Evolutionary conservation across 2,888 invertebrate genomes (phyloP), one percentile per base, ranked within the genome.

Genomic region (Tromatobia lineatoria): DNA sequence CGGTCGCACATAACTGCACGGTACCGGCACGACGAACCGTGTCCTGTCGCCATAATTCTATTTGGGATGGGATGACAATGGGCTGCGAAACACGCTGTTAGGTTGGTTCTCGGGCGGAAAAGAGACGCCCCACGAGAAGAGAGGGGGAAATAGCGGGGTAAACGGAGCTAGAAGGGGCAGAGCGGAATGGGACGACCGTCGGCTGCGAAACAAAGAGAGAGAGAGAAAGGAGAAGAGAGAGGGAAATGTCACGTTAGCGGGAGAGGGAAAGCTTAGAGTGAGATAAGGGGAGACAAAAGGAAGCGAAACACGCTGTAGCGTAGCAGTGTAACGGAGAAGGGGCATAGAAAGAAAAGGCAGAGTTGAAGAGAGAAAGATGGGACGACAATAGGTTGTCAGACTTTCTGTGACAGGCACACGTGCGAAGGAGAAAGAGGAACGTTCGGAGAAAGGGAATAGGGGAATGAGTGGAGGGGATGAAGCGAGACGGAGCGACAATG

Each of bases 171-270:
- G 29, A 3, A 2, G 6, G 3, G 57, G 11, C 25, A n/a, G 29
- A 59, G 59, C 13, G 29, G 29, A 25, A 59, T 29, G 59, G n/a
- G n/a, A 57, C 29, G 57, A 29, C 57, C 25, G 13, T 57, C 25
- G 25, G 23, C 13, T 18, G 59, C 18, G 3, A 1, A 15, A 59
- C 3, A 54, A 23, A 20, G 18, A 6, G 18, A 23, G 54, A 54
- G 23, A 54, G 54, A 25, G 23, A 23, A 23, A 54, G 0, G 54
- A 23, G 23, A 10, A 20, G 52, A 20, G 52, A 20, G n/a, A 52
- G 20, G 20, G 52, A n/a, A n/a, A n/a, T 38, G 10, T 1, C 7
- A 10, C 10, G 10, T 10, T 38, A 10, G 8, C 7, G 10, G 38
- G 20, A 20, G 7, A 52, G 52, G 7, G 20, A 4, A n/a, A 11